Base-by-base conservation (phyloP, 2,113 vertebrate species). In the Neodontobutis hainanensis region DNA sequence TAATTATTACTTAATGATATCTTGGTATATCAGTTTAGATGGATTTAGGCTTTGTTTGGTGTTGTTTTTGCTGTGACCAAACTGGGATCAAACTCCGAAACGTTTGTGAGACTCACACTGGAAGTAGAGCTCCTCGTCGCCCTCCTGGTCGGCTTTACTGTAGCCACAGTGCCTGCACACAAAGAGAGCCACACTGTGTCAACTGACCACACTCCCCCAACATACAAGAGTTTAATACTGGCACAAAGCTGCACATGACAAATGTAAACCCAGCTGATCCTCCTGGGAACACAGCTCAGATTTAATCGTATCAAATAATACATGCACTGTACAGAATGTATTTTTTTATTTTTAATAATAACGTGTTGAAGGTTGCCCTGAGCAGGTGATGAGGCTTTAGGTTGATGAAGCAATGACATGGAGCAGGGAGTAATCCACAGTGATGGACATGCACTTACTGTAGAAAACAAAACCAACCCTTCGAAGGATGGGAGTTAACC, bases 131-230 rank as follows among this genome's bases (percentile, higher is more conserved):
- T 99, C 97, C 91, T 99, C 97, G 79, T 99, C 97, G 62, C 96
- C 97, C 92, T 99, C 97, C 90, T 99, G 96, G 88, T 98, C 97
- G 0, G 97, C 97, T 92, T 99, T 99, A 91, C 97, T 99, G 87
- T 98, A 99, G 61, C 97, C 97, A 83, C 97, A 99, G 83, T 99
- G 96, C 86, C 97, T 99, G 78, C 47, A 72, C 1, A 65, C 11
- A 50, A 50, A 4, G 19, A 36, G 61, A 55, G 52, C 34, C 52
- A 55, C 52, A 55, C 32, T 3, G 12, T 11, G n/a, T 55, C 52
- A 53, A 32, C 32, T 53, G 27, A 35, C 11, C 6, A 32, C 32
- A 53, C 12, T 34, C 6, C 34, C 11, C 35, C 32, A 11, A 6
- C 51, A 53, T 7, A 53, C 52, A 76, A 78, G 66, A 82, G 77